Percentiles rank a stretch among this genome's conserved stretches.
Evolutionary conservation across 2,888 invertebrate genomes (phyloP).

Genomic region (Cheilosia grossa): DNA sequence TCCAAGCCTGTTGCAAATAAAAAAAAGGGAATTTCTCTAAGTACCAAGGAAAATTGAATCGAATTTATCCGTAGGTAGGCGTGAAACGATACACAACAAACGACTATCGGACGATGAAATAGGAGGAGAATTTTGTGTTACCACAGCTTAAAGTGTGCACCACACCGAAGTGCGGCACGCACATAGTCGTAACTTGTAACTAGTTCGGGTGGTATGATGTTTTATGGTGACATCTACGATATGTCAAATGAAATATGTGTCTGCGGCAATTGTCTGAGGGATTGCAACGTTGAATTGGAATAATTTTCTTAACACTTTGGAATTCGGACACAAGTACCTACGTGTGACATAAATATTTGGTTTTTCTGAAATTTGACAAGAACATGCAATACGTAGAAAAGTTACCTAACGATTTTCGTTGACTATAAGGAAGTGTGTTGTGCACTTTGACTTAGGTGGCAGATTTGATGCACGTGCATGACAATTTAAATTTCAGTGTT

Average conservation of each 20-base stretch:
- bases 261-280: conserved; percentile 73
- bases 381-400: conserved; percentile 35
- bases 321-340: conserved; percentile 42
- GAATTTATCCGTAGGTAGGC: conserved; percentile 60
- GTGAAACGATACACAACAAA: conserved; percentile 60
- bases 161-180: conserved; percentile 45
- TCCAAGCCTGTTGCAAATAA: conserved; percentile 21
- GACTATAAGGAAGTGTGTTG: not conserved
- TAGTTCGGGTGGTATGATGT: conserved; percentile 70
- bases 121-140: conserved; percentile 46
- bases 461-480: no score
- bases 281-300: conserved; percentile 56
- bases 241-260: conserved; percentile 74
- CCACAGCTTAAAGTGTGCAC: conserved; percentile 28
- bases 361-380: conserved; percentile 62
- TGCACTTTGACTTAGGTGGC: not conserved
- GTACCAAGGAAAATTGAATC: conserved; percentile 32
- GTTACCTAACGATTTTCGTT: conserved; percentile 19
- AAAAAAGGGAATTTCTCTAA: conserved; percentile 46
- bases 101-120: conserved; percentile 58
- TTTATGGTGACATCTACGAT: conserved; percentile 74
- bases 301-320: conserved; percentile 48
- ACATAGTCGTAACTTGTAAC: conserved; percentile 36
- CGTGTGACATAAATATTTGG: conserved; percentile 61
- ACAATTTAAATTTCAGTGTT: no score